Evolutionary conservation across 2,888 invertebrate genomes (phyloP).

Genomic region (Nineta flava): DNA sequence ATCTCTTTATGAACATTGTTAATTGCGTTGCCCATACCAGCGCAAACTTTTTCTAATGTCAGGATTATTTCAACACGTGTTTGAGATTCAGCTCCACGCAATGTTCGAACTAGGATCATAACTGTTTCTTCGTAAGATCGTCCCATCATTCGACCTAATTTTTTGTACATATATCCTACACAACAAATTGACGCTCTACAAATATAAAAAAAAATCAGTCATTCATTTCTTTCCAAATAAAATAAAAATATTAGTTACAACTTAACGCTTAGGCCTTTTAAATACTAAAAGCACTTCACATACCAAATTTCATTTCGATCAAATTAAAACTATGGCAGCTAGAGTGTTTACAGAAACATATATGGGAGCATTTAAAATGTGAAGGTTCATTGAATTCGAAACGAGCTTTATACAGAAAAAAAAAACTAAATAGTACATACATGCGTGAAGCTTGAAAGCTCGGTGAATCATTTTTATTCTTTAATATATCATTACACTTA

Average conservation of each 20-base stretch:
- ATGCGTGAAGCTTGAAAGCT: slow-evolving; percentile 86
- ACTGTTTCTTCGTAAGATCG: slow-evolving; percentile 97
- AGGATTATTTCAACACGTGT: slow-evolving; percentile 93
- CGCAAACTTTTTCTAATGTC: slow-evolving; percentile 85
- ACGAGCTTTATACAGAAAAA: neutral
- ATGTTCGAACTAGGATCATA: slow-evolving; percentile 72
- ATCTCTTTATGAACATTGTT: slow-evolving; percentile 74
- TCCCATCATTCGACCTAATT: slow-evolving; percentile 96
- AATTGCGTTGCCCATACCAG: slow-evolving; percentile 91
- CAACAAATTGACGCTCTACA: slow-evolving; percentile 89
- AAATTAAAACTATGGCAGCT: no score
- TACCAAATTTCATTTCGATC: no score
- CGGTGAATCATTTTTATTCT: slow-evolving; percentile 94
- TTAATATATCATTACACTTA: slow-evolving; percentile 92
- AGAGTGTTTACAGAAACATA: no score
- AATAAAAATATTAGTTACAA: neutral
- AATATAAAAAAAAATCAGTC: slow-evolving; percentile 9
- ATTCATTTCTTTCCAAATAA: neutral
- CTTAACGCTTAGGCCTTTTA: no score
- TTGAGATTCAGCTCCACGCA: slow-evolving; percentile 91
- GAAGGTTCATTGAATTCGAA: neutral
- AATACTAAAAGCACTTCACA: no score
- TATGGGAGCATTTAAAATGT: neutral
- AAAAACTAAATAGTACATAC: slow-evolving; percentile 41
- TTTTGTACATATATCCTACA: slow-evolving; percentile 94